Evolutionary conservation across 1,140 invertebrate genomes (phyloP).

Genomic region (Eriosoma lanigerum): DNA sequence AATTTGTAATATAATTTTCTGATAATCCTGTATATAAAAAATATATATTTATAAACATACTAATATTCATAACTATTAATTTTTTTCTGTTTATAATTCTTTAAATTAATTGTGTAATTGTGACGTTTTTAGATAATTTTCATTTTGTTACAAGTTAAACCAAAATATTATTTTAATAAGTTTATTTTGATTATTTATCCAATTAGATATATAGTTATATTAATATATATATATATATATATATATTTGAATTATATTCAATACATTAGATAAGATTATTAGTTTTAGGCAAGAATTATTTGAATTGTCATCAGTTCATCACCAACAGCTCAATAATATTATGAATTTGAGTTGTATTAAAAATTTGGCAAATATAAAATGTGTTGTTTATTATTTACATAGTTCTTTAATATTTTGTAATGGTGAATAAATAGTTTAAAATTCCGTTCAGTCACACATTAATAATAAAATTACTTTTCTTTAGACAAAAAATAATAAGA

Average conservation of each 20-base stretch:
- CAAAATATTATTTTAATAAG: slow-evolving; percentile 44
- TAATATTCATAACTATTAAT: neutral
- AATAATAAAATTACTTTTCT: too few relatives aligned
- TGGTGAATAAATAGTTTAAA: too few relatives aligned
- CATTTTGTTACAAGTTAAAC: slow-evolving; percentile 48
- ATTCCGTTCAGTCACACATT: too few relatives aligned
- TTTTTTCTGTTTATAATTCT: slow-evolving; percentile 23
- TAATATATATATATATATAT: slow-evolving; percentile 32
- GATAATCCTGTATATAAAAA: neutral
- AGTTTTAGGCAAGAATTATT: slow-evolving; percentile 41
- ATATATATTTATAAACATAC: slow-evolving; percentile 20
- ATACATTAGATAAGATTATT: slow-evolving; percentile 32
- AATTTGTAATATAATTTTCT: too few relatives aligned
- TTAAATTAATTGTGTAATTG: slow-evolving; percentile 25
- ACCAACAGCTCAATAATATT: neutral
- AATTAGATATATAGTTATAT: slow-evolving; percentile 37
- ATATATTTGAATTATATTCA: slow-evolving; percentile 49
- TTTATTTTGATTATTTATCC: slow-evolving; percentile 40
- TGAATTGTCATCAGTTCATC: neutral
- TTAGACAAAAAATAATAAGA: too few relatives aligned
- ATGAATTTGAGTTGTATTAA: slow-evolving; percentile 21
- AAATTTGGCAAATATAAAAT: neutral
- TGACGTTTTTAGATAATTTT: slow-evolving; percentile 34
- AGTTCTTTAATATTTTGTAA: too few relatives aligned
- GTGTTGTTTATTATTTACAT: too few relatives aligned